phyloP scores from a whole-genome alignment of 2,797 vertebrate species.

The Melanotaenia boesemani region DNA sequence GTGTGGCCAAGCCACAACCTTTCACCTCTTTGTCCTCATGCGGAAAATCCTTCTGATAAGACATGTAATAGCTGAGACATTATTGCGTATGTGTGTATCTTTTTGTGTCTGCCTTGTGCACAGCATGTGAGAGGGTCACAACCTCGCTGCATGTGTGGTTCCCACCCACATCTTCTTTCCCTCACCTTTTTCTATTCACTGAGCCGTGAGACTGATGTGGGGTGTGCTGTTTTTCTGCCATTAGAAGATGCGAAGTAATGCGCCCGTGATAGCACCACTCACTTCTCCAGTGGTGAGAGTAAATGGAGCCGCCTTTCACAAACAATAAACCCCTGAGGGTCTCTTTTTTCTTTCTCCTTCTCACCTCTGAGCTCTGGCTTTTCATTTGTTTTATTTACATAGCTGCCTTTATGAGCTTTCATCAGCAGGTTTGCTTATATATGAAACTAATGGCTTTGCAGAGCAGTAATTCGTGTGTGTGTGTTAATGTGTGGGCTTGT shows the following conservation, averaged over 20 bases:
- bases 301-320: conserved; percentile 82
- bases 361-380: conserved; percentile 74
- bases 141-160: conserved; percentile 40
- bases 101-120: conserved; percentile 54
- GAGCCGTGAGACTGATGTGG: conserved; percentile 46
- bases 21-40: conserved; percentile 85
- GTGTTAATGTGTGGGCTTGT: conserved; percentile 41
- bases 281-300: conserved; percentile 75
- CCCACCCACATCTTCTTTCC: conserved; percentile 49
- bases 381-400: conserved; percentile 85
- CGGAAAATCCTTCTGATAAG: conserved; percentile 86
- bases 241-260: conserved; percentile 72
- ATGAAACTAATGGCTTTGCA: conserved; percentile 77
- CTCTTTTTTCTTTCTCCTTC: conserved; percentile 54
- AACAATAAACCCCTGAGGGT: conserved; percentile 79
- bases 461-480: conserved; percentile 63
- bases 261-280: conserved; percentile 72
- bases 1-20: conserved; percentile 72
- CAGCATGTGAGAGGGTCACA: conserved; percentile 56
- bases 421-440: conserved; percentile 79
- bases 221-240: conserved; percentile 53
- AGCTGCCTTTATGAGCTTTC: conserved; percentile 81
- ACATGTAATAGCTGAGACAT: conserved; percentile 81
- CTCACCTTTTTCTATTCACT: conserved; percentile 49
- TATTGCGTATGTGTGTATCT: conserved; percentile 47